These are phyloP conservation scores for Phenacoccus solenopsis DNA, from an alignment of 1,140 invertebrate species.

Conservation along the genomic window DNA sequence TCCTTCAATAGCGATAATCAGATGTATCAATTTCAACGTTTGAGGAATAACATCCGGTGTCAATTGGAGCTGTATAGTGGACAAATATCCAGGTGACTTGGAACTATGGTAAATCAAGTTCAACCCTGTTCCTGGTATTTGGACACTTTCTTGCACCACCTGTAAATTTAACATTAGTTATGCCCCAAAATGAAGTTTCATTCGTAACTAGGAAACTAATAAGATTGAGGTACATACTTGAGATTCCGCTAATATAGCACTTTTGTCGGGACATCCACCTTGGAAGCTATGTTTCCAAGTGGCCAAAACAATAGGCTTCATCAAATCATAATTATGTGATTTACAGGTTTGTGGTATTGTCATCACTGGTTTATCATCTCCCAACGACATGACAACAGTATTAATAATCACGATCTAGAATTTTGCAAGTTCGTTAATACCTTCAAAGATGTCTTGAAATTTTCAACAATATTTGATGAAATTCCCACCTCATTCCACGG, in stretches of 20 bases:
- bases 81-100: conserved; percentile 77
- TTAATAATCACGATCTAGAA: conserved; percentile 75
- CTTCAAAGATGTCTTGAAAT: background rate
- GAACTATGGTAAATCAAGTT: conserved; percentile 93
- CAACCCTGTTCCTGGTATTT: conserved; percentile 81
- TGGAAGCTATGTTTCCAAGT: conserved; percentile 96
- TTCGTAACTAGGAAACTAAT: background rate
- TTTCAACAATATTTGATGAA: background rate
- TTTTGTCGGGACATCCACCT: conserved; percentile 82
- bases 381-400: conserved; percentile 68
- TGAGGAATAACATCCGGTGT: conserved; percentile 73
- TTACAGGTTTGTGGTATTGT: conserved; percentile 61
- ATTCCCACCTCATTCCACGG: conserved; percentile 83
- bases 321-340: conserved; percentile 81
- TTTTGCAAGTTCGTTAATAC: conserved; percentile 9
- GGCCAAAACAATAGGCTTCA: conserved; percentile 86
- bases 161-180: conserved; percentile 30
- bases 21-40: conserved; percentile 69
- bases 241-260: conserved; percentile 84
- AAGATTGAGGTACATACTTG: too few relatives aligned
- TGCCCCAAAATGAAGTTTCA: background rate
- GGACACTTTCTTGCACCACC: conserved; percentile 85
- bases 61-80: conserved; percentile 85
- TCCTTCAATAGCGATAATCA: conserved; percentile 87
- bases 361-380: conserved; percentile 52